phyloP scores from a whole-genome alignment of 2,888 invertebrate species.

The Polylopha cassiicola region DNA sequence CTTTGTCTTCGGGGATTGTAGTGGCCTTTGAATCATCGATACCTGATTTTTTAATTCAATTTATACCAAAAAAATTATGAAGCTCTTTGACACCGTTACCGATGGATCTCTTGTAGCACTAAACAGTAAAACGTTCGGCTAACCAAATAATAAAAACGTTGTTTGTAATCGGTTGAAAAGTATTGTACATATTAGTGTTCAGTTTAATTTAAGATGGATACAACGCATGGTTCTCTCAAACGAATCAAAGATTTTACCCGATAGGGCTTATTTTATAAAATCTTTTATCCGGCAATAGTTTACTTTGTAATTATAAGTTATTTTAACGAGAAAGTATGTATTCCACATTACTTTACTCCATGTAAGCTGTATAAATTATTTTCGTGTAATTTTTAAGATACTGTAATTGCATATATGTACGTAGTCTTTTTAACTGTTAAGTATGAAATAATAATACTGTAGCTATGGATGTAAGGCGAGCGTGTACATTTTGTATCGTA shows the following conservation, averaged over 20 bases:
- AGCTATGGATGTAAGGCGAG: conserved; percentile 73
- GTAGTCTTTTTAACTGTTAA: conserved; percentile 76
- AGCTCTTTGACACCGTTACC: conserved; percentile 73
- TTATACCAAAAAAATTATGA: conserved; percentile 73
- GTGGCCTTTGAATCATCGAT: conserved; percentile 56
- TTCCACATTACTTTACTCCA: conserved; percentile 45
- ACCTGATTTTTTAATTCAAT: conserved; percentile 70
- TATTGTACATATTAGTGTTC: conserved; percentile 58
- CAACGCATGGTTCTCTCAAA: conserved; percentile 39
- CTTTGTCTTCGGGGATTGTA: conserved; percentile 30
- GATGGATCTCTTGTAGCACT: conserved; percentile 73
- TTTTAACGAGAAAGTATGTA: conserved; percentile 38
- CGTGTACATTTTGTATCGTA: conserved; percentile 87
- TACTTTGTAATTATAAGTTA: conserved; percentile 39
- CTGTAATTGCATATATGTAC: conserved; percentile 75
- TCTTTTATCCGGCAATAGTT: conserved; percentile 56
- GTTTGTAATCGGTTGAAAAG: conserved; percentile 61
- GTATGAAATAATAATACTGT: conserved; percentile 73
- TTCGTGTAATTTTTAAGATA: conserved; percentile 61
- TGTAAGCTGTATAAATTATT: conserved; percentile 74
- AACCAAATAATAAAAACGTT: conserved; percentile 61
- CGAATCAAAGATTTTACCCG: conserved; percentile 46
- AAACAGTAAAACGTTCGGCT: conserved; percentile 54
- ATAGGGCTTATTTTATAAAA: conserved; percentile 54
- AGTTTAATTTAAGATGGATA: conserved; percentile 39